phyloP scores from a whole-genome alignment of 2,113 vertebrate species.

The Mungos mungo region DNA sequence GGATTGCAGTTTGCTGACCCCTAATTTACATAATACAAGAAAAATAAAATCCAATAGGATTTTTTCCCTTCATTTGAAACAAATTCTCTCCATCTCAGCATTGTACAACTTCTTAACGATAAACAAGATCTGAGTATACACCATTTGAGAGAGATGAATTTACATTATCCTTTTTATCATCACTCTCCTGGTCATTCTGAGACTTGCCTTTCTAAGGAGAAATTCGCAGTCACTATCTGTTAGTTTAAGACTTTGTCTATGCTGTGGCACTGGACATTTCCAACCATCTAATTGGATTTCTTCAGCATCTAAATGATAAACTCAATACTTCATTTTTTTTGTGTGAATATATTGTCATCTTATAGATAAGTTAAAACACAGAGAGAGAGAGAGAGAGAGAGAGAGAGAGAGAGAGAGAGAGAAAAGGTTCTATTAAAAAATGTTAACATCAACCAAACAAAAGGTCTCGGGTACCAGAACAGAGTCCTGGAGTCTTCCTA shows the following conservation, averaged over 20 bases:
- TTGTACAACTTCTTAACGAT: not conserved
- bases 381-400: no score
- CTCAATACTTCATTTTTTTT: not conserved
- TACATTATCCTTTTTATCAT: not conserved
- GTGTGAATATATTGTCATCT: not conserved
- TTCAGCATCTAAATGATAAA: not conserved
- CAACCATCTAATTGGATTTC: not conserved
- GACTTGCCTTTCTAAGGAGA: not conserved
- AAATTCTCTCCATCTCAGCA: not conserved
- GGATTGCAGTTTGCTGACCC: not conserved
- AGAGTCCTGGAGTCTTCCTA: not conserved
- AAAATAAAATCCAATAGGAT: not conserved
- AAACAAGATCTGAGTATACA: not conserved
- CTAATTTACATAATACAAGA: not conserved
- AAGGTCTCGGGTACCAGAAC: not conserved
- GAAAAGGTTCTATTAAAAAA: not conserved
- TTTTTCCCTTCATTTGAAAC: not conserved
- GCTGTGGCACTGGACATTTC: not conserved
- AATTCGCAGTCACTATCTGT: not conserved
- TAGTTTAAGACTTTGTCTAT: not conserved
- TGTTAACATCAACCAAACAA: not conserved
- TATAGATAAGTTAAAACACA: not conserved
- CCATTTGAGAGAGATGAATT: not conserved
- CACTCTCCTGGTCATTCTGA: not conserved
- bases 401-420: no score